A percentile compares a stretch with the other conserved stretches of the same genome.
These are phyloP conservation scores for Tupaia chinensis DNA, from an alignment of 2,113 vertebrate species.

Conservation along the genomic window DNA sequence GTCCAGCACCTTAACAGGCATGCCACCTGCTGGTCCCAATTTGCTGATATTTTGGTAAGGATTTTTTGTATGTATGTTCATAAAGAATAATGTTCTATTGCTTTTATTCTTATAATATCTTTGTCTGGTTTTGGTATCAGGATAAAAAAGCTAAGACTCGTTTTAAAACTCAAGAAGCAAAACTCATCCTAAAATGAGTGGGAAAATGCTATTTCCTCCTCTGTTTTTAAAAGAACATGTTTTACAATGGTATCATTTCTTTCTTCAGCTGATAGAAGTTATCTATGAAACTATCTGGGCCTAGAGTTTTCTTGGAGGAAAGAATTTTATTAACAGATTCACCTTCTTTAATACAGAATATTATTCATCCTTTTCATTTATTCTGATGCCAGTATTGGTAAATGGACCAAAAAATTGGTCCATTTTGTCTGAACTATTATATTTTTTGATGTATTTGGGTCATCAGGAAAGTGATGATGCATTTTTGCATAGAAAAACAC, in stretches of 20 bases:
- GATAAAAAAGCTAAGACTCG: not conserved
- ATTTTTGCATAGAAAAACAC: no score
- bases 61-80: not conserved
- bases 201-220: not conserved
- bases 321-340: slow-evolving; percentile 16
- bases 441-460: not conserved
- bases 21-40: no score
- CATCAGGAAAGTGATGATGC: no score
- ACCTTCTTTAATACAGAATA: slow-evolving; percentile 13
- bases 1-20: no score
- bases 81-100: not conserved
- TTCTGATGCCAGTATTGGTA: slow-evolving; percentile 6
- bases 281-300: not conserved
- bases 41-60: not conserved
- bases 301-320: not conserved
- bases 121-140: not conserved
- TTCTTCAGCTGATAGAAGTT: not conserved
- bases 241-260: not conserved
- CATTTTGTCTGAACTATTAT: not conserved
- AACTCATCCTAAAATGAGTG: not conserved
- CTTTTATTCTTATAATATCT: not conserved
- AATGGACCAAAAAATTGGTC: not conserved
- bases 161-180: no score
- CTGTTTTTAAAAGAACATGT: not conserved
- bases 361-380: slow-evolving; percentile 14